Conservation (phyloP, 2,113 vertebrate species). For the Tricholaema leucomelas region DNA sequence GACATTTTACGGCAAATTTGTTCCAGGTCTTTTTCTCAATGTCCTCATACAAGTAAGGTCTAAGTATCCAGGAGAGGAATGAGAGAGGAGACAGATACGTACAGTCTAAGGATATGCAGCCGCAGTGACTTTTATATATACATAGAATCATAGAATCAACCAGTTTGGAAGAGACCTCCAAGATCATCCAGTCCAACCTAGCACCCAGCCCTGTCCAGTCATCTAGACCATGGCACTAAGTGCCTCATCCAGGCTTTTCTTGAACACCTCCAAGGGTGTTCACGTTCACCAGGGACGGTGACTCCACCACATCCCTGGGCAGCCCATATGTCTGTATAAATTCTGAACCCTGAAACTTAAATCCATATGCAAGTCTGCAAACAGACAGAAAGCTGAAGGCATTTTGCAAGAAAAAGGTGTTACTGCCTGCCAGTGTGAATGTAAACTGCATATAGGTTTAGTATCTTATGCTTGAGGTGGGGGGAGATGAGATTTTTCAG, state of each 20-base stretch:
- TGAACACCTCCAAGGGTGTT: too few species aligned
- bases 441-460: neutral
- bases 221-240: too few species aligned
- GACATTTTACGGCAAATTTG: slow-evolving; percentile 42
- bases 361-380: neutral
- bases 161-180: too few species aligned
- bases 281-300: too few species aligned
- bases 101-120: slow-evolving; percentile 23
- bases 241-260: too few species aligned
- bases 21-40: slow-evolving; percentile 64
- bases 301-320: too few species aligned
- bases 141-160: too few species aligned
- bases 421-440: neutral
- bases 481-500: slow-evolving; percentile 29
- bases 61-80: slow-evolving; percentile 8
- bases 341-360: slow-evolving; percentile 22
- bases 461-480: neutral
- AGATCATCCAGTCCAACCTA: too few species aligned
- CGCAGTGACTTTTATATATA: slow-evolving; percentile 12
- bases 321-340: too few species aligned
- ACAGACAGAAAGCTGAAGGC: slow-evolving; percentile 17
- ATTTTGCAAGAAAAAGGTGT: slow-evolving; percentile 17
- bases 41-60: slow-evolving; percentile 42
- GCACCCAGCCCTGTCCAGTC: too few species aligned
- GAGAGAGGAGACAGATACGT: slow-evolving; percentile 32